Base-by-base conservation (phyloP, 2,113 vertebrate genomes). In the Salvelinus sp. region DNA sequence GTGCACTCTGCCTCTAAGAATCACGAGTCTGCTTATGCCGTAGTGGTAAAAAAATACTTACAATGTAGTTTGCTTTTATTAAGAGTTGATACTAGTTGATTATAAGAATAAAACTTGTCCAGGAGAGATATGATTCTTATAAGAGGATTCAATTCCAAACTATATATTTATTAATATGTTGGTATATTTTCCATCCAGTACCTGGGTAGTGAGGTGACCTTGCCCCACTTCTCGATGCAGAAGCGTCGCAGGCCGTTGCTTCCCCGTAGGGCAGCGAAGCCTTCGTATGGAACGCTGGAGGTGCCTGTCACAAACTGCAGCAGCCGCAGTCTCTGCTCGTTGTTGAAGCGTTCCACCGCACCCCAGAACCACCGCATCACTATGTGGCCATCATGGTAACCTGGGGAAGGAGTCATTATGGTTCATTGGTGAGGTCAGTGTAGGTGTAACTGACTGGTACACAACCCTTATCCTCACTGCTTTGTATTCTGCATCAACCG, bases 201-300 rank as follows among this genome's bases (percentile, higher is more conserved):
- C 98, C 97, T 97, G 84, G 98, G 98, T 60, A 99, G 94, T 23
- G 98, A 97, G 0, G 96, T 98, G 82, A 98, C 95, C 89, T 98
- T 98, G 38, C 98, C 98, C 98, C 97, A 99, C 80, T 99, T 99
- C 90, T 99, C 97, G 78, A 99, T 99, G 89, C 98, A 99, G 93
- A 99, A 99, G 47, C 95, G 95, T 0, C 98, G 92, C 12, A 97
- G 92, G 10, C 97, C 97, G 0, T 98, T 99, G 90, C 97, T 98
- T 4, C 98, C 98, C 4, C 97, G 90, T 2, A 99, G 94, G 4
- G 97, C 93, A 0, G 97, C 95, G 3, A 99, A 99, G 57, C 98
- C 98, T 85, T 99, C 98, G 0, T 99, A 99, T 0, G 98, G 98
- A 27, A 99, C 97, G 0, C 98, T 99, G 3, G 97, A 99, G 0